Base-by-base conservation (phyloP, 2,113 vertebrate genomes). In the Eubucco bourcierii region DNA sequence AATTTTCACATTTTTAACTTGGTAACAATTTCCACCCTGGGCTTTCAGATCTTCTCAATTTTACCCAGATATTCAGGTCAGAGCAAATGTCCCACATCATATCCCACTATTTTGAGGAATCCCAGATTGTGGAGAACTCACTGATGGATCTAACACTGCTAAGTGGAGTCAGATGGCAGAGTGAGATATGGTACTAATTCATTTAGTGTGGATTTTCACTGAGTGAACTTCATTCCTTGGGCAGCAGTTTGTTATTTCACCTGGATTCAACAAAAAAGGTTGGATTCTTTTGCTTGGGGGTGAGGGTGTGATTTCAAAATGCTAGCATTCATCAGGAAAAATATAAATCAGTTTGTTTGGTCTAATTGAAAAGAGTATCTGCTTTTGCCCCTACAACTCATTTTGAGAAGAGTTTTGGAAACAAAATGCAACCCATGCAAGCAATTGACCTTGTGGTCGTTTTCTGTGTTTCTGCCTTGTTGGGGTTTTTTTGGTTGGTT, bases 181-280 rank as follows among this genome's bases (percentile, higher is more conserved):
- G 31, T 0, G 7, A 80, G 68, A 29, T 25, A 55, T 1, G 3
- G 13, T 56, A 72, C 8, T 31, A 80, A 84, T 39, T 80, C 1
- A 82, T 90, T 73, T 79, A 52, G 41, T n/a, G 18, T 1, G 2
- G 14, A 53, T 85, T 89, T 96, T 92, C 79, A 91, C n/a, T 52
- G 92, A 29, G 50, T 70, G 27, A 66, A 4, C 80, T 76, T 70
- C 11, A 74, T 5, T 84, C 4, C 52, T 41, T 13, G 31, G 19
- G 25, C 25, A 90, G 37, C 9, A 55, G 44, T 87, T 92, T 75
- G 23, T 60, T 92, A 73, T 74, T 94, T 92, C 70, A 92, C 37
- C 59, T 84, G 41, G 34, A 78, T 79, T 24, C 2, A 9, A 72
- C 7, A 81, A 39, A 83, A 92, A 80, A 60, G 20, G 20, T 16